phyloP scores from a whole-genome alignment of 1,140 invertebrate genomes.

The Psix sp. region DNA sequence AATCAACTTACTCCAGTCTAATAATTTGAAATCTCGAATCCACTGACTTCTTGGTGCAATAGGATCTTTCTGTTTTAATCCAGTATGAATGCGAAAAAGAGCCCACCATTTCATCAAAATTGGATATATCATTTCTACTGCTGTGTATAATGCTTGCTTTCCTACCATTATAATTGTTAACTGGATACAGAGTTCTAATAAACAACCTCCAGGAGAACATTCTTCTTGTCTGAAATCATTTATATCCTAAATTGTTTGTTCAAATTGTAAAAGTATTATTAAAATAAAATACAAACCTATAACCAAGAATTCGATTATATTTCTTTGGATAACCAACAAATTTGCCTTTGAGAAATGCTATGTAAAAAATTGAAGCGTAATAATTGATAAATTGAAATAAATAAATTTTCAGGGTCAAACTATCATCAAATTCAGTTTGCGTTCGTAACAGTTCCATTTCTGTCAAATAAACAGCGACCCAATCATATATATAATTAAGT shows the following conservation, averaged over 20 bases:
- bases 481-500: conserved; percentile 93
- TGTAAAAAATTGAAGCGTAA: conserved; percentile 99
- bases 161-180: conserved; percentile 97
- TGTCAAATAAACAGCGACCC: conserved; percentile 93
- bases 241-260: background rate
- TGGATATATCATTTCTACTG: conserved; percentile 87
- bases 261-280: background rate
- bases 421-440: conserved; percentile 98
- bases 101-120: conserved; percentile 86
- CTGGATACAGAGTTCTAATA: conserved; percentile 95
- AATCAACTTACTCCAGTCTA: conserved; percentile 81
- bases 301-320: conserved; percentile 86
- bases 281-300: conserved; percentile 61
- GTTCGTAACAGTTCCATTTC: conserved; percentile 95
- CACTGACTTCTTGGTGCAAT: conserved; percentile 81
- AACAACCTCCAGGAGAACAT: conserved; percentile 91
- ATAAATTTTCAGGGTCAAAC: conserved; percentile 97
- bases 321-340: conserved; percentile 89
- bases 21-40: conserved; percentile 93
- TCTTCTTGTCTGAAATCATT: conserved; percentile 85
- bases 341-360: conserved; percentile 98
- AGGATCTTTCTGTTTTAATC: conserved; percentile 70
- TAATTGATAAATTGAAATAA: conserved; percentile 99
- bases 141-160: conserved; percentile 95
- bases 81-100: conserved; percentile 79